These are phyloP conservation scores for Peucedramus taeniatus DNA, from an alignment of 2,113 vertebrate species.

Conservation along the genomic window DNA sequence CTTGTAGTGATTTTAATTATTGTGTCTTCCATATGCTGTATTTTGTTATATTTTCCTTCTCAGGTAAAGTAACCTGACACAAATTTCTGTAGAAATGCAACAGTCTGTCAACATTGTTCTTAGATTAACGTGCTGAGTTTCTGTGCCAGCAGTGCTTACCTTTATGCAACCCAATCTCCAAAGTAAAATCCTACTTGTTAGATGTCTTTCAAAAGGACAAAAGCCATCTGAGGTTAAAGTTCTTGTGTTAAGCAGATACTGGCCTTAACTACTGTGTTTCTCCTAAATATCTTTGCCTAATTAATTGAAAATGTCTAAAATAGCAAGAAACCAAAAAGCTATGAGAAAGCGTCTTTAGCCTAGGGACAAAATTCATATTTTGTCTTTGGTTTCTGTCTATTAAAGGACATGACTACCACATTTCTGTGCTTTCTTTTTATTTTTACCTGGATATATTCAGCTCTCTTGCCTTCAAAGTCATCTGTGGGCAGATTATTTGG, in stretches of 20 bases:
- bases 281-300: background rate
- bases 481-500: background rate
- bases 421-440: background rate
- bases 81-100: background rate
- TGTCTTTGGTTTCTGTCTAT: background rate
- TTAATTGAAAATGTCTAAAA: background rate
- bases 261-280: background rate
- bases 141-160: background rate
- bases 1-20: background rate
- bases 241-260: background rate
- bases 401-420: rapidly evolving
- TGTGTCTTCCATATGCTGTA: background rate
- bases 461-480: background rate
- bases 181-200: background rate
- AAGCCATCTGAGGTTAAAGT: background rate
- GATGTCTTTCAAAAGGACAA: background rate
- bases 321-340: background rate
- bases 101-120: background rate
- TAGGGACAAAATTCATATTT: background rate
- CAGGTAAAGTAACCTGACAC: background rate
- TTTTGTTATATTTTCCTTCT: background rate
- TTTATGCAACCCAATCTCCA: background rate
- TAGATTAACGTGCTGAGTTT: background rate
- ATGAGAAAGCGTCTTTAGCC: background rate
- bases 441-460: background rate